Conservation (phyloP, 2,797 vertebrate genomes). For the Argya squamiceps region DNA sequence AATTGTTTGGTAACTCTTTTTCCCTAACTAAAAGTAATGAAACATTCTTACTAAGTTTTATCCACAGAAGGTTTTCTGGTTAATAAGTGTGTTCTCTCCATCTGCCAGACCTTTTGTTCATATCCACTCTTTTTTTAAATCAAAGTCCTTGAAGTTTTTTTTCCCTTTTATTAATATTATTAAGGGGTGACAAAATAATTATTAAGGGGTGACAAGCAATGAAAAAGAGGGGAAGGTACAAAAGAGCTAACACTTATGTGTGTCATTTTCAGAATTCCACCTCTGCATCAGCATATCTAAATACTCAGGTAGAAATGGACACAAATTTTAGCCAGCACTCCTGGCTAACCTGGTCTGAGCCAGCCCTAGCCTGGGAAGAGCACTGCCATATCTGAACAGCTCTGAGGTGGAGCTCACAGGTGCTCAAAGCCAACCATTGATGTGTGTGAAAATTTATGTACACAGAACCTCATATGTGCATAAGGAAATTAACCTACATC, state of each 20-base stretch:
- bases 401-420: neutral
- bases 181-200: neutral
- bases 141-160: neutral
- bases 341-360: neutral
- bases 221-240: neutral
- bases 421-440: neutral
- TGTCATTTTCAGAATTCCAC: neutral
- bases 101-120: neutral
- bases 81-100: neutral
- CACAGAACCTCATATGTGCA: neutral
- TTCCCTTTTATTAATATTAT: neutral
- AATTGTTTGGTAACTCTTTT: neutral
- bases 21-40: neutral
- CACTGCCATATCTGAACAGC: neutral
- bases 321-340: neutral
- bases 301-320: rapidly evolving
- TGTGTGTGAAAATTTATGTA: neutral
- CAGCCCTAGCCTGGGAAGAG: neutral
- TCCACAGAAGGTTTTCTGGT: neutral
- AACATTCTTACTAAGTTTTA: neutral
- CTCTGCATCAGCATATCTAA: neutral
- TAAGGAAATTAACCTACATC: neutral
- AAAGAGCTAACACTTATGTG: neutral
- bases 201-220: neutral
- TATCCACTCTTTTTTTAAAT: neutral